A percentile compares a stretch with the other conserved stretches of the same genome.
Conservation (phyloP, 1,140 invertebrate genomes). For the Drosophila varians region DNA sequence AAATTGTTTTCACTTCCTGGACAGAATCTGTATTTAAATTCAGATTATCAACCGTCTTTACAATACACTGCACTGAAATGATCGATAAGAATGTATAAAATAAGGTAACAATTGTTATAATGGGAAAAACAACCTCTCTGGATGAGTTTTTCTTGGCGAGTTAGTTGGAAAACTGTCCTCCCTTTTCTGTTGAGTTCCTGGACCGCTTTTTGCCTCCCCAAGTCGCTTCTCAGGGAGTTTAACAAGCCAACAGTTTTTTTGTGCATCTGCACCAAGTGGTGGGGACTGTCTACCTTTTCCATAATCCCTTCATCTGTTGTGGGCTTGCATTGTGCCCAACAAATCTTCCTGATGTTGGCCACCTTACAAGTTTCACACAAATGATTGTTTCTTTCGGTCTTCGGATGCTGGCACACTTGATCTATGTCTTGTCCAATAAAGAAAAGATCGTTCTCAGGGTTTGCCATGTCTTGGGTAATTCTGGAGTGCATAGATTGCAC, state of each 20-base stretch:
- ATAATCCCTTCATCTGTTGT: neutral
- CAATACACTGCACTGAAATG: conserved; percentile 27
- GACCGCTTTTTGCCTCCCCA: neutral
- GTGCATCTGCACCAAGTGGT: neutral
- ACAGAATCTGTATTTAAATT: conserved; percentile 2
- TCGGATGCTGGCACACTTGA: neutral
- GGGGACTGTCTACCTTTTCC: neutral
- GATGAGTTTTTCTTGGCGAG: conserved; percentile 1
- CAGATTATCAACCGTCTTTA: conserved; percentile 11
- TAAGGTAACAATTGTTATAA: neutral
- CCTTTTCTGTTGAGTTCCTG: neutral
- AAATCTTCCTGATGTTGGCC: conserved; percentile 17
- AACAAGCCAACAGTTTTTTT: neutral
- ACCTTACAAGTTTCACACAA: conserved; percentile 16
- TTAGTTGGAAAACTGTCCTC: neutral
- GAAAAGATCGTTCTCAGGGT: neutral
- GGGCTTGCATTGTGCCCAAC: conserved; percentile 31
- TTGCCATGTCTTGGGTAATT: neutral
- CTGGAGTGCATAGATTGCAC: neutral
- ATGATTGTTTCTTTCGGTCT: neutral
- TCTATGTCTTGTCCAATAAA: neutral
- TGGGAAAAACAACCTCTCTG: conserved; percentile 1
- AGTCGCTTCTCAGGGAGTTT: neutral
- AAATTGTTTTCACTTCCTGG: conserved; percentile 19
- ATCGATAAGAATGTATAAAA: neutral